phyloP scores from a whole-genome alignment of 2,113 vertebrate species.

The Aplodontia rufa region DNA sequence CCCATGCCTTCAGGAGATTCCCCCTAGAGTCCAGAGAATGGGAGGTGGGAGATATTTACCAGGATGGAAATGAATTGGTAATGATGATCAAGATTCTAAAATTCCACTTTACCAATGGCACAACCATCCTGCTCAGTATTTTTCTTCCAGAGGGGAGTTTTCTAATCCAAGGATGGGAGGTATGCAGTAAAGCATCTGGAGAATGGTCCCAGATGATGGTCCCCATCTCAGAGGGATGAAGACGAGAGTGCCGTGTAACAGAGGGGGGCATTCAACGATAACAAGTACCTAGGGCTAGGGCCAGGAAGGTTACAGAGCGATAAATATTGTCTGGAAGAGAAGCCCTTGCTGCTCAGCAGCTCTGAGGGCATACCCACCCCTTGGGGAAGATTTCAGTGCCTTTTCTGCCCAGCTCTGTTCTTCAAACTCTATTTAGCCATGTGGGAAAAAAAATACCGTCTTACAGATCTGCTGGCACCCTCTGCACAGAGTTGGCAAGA shows the following conservation, averaged over 20 bases:
- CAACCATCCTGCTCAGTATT: neutral
- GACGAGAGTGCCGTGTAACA: neutral
- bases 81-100: neutral
- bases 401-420: neutral
- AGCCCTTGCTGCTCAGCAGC: neutral
- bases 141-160: neutral
- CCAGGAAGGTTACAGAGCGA: neutral
- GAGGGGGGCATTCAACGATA: neutral
- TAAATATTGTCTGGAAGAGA: neutral
- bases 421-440: constrained; percentile 1
- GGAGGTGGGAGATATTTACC: neutral
- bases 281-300: neutral
- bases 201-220: neutral
- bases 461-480: neutral
- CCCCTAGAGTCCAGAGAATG: neutral
- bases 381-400: neutral
- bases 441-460: constrained; percentile 41
- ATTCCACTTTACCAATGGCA: neutral
- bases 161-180: neutral
- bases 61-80: too few species aligned
- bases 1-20: neutral
- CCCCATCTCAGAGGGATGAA: neutral
- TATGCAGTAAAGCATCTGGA: neutral
- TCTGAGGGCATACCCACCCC: fast-evolving
- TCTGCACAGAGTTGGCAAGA: constrained; percentile 17